Conservation (phyloP, 2,113 vertebrate genomes). For the Neopipo cinnamomea region DNA sequence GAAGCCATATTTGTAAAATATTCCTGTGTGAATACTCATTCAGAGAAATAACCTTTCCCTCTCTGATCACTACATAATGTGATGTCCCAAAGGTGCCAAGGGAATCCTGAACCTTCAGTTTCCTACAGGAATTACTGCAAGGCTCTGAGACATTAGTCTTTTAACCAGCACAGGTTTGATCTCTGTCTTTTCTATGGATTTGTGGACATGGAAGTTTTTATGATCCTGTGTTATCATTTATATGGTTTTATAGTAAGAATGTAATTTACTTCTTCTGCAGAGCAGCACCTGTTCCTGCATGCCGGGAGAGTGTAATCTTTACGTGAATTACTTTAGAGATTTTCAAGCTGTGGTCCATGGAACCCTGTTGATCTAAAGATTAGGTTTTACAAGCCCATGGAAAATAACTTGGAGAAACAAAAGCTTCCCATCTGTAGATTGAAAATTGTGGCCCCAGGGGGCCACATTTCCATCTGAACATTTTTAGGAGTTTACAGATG, state of each 20-base stretch:
- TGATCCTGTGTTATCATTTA: neutral
- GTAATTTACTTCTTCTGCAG: neutral
- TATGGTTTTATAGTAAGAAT: neutral
- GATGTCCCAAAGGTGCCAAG: neutral
- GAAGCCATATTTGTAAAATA: neutral
- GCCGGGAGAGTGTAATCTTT: neutral
- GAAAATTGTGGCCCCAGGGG: constrained; percentile 6
- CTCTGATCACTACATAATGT: neutral
- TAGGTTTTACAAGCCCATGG: constrained; percentile 19
- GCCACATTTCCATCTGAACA: neutral
- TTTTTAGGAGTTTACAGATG: constrained; percentile 8
- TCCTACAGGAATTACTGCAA: neutral
- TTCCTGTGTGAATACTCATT: neutral
- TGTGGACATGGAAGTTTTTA: neutral
- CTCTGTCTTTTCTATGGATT: neutral
- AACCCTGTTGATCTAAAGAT: constrained; percentile 24
- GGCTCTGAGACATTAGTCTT: neutral
- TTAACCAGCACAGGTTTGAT: neutral
- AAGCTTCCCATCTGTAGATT: constrained; percentile 40
- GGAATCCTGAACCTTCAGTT: neutral
- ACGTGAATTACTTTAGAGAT: neutral
- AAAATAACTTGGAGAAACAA: constrained; percentile 25
- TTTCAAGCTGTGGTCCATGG: constrained; percentile 39
- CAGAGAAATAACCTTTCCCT: neutral
- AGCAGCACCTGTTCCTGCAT: neutral